A percentile compares a stretch with the other conserved stretches of the same genome.
Conservation (phyloP, 37 sponge, comb jelly and placozoan species). For the Chondrilla cf. caribensis region DNA sequence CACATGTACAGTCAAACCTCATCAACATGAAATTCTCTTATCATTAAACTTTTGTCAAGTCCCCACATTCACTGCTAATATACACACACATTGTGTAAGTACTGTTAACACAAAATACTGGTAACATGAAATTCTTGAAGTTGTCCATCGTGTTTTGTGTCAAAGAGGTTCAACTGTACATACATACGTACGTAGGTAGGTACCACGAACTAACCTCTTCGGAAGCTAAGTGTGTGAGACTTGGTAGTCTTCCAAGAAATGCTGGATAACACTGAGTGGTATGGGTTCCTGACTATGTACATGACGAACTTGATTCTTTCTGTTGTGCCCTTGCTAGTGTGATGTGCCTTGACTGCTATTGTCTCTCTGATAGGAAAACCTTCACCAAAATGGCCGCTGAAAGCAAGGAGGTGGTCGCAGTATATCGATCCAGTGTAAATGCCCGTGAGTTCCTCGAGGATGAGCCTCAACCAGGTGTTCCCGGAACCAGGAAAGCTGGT, state of each 20-base stretch:
- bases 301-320: background rate
- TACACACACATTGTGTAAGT: no score
- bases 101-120: no score
- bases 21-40: no score
- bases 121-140: no score
- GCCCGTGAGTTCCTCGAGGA: slow-evolving; percentile 11
- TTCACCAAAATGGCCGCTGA: background rate
- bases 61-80: no score
- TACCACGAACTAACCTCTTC: no score
- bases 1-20: no score
- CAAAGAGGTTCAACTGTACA: no score
- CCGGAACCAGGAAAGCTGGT: slow-evolving; percentile 18
- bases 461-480: slow-evolving; percentile 18
- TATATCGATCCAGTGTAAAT: slow-evolving; percentile 4
- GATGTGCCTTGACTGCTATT: slow-evolving; percentile 6
- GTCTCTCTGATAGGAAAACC: background rate
- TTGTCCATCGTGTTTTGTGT: no score
- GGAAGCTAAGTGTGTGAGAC: background rate
- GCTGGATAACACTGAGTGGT: background rate
- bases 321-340: background rate
- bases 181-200: no score
- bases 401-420: background rate
- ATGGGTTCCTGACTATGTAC: background rate
- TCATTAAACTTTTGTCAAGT: no score
- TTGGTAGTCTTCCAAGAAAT: background rate